These are phyloP conservation scores for Chironomus riparius DNA, from an alignment of 2,888 invertebrate genomes.

Conservation along the genomic window DNA sequence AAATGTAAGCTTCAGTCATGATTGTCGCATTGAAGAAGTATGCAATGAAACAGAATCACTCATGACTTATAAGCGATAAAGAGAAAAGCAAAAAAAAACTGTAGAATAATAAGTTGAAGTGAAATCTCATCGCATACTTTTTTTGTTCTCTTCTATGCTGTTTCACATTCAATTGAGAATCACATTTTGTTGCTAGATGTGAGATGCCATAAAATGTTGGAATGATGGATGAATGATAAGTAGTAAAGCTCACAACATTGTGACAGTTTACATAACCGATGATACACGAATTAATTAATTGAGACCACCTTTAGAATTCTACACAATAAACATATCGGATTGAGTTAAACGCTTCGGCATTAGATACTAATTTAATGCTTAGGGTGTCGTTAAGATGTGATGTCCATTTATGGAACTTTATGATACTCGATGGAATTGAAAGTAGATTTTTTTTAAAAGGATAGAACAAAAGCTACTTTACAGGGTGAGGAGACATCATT, in stretches of 20 bases:
- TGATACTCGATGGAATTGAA: no score
- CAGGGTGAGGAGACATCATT: no score
- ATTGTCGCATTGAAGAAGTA: neutral
- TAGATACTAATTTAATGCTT: no score
- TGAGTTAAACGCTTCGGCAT: no score
- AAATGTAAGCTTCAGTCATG: neutral
- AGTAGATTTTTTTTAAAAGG: no score
- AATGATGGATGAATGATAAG: neutral
- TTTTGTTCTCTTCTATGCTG: neutral
- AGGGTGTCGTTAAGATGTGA: no score
- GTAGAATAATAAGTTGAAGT: no score
- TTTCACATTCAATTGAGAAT: neutral
- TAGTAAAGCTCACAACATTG: neutral
- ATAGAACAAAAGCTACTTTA: no score
- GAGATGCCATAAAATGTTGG: neutral
- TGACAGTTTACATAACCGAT: neutral
- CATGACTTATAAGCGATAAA: neutral
- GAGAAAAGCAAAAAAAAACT: neutral
- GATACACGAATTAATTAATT: conserved; percentile 1
- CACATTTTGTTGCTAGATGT: neutral
- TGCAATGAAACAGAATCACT: neutral
- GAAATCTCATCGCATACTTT: no score
- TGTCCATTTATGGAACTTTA: no score
- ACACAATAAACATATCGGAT: no score
- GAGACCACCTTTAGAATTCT: neutral